A percentile compares a stretch with the other conserved stretches of the same genome.
phyloP scores from a whole-genome alignment of 2,113 vertebrate species.

The Galemys pyrenaicus region DNA sequence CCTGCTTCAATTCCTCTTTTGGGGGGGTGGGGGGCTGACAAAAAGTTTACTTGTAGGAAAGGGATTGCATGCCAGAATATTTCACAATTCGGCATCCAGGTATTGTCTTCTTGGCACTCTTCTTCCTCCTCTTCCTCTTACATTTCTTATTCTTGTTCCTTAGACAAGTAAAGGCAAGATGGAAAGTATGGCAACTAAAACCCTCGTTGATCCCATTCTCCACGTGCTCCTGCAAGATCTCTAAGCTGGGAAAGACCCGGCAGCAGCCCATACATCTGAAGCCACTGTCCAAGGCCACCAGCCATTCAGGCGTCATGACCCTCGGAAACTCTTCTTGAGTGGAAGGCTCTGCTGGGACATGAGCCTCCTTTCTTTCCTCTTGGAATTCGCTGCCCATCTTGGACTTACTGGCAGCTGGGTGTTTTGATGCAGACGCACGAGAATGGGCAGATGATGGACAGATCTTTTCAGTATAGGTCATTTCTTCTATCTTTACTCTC shows the following conservation, averaged over 20 bases:
- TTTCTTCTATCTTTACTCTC: neutral
- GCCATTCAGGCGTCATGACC: neutral
- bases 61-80: neutral
- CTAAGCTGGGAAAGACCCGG: neutral
- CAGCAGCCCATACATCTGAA: constrained; percentile 16
- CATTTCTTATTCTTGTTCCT: rapidly evolving
- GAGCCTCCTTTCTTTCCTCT: neutral
- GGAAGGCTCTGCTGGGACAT: rapidly evolving
- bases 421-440: rapidly evolving
- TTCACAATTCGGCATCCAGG: neutral
- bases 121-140: neutral
- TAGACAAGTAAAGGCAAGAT: neutral
- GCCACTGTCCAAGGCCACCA: neutral
- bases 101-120: neutral
- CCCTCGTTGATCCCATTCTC: neutral
- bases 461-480: neutral
- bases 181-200: constrained; percentile 15
- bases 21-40: neutral
- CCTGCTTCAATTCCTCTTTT: neutral
- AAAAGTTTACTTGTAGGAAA: rapidly evolving
- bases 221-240: neutral
- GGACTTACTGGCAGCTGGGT: neutral
- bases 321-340: neutral
- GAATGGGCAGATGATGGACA: rapidly evolving
- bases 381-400: rapidly evolving